These are phyloP conservation scores for Phengaris alcon DNA, from an alignment of 2,888 invertebrate genomes.

Conservation along the genomic window DNA sequence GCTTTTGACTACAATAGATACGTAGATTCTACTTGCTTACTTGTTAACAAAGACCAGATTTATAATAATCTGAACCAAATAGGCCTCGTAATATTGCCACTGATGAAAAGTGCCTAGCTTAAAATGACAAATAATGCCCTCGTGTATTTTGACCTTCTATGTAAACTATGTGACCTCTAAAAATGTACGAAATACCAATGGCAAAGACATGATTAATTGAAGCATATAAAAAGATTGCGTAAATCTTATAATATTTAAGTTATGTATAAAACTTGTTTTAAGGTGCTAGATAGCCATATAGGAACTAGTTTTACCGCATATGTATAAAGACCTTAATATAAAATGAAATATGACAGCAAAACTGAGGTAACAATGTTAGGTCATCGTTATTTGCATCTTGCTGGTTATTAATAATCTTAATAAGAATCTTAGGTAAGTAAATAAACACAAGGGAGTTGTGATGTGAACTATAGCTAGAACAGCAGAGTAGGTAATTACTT, in stretches of 20 bases:
- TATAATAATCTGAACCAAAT: not conserved
- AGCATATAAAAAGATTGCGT: conserved; percentile 11
- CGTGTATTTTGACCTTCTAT: not conserved
- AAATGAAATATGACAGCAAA: conserved; percentile 31
- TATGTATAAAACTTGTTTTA: not conserved
- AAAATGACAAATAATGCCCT: not conserved
- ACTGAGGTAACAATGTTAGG: conserved; percentile 46
- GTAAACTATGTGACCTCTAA: not conserved
- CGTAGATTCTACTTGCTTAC: not conserved
- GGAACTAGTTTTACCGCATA: conserved; percentile 5
- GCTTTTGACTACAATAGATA: no score
- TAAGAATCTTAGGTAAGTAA: conserved; percentile 36
- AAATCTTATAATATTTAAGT: not conserved
- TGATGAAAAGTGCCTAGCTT: not conserved
- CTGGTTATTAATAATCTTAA: conserved; percentile 52
- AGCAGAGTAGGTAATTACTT: not conserved
- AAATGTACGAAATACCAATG: conserved; percentile 17
- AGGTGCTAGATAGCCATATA: conserved; percentile 16
- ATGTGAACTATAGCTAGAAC: no score
- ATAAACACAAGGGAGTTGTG: conserved; percentile 40
- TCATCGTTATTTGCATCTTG: conserved; percentile 50
- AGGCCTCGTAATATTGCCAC: not conserved
- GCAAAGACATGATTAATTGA: conserved; percentile 1
- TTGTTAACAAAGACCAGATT: not conserved
- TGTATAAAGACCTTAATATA: conserved; percentile 5